These are phyloP conservation scores for Astyanax mexicanus DNA, from an alignment of 2,797 vertebrate genomes.

Conservation along the genomic window DNA sequence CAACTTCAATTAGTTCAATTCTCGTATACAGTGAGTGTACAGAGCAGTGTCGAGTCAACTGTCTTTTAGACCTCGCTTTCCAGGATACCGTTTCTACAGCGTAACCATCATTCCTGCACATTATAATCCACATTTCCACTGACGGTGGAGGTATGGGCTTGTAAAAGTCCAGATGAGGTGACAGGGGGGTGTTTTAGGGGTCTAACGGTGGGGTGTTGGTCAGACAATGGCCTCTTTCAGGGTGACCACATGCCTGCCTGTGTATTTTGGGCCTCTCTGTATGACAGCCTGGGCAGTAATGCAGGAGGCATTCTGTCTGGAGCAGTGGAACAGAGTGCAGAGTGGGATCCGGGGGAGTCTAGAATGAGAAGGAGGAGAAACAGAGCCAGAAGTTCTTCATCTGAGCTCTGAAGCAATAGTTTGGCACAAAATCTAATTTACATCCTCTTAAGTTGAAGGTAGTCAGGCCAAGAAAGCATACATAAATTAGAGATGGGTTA, in stretches of 20 bases:
- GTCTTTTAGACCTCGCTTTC: too few species aligned
- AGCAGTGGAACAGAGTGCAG: conserved; percentile 48
- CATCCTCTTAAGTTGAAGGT: too few species aligned
- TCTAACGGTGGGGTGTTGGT: conserved; percentile 19
- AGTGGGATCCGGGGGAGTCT: not conserved
- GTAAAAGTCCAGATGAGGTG: conserved; percentile 13
- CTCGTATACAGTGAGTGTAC: too few species aligned
- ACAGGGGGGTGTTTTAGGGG: conserved; percentile 14
- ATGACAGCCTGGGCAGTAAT: conserved; percentile 66
- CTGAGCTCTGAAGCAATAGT: too few species aligned
- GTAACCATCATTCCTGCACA: too few species aligned
- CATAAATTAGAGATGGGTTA: too few species aligned
- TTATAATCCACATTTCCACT: not conserved
- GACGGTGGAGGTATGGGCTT: not conserved
- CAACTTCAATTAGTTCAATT: too few species aligned
- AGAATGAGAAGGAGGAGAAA: not conserved
- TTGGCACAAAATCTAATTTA: too few species aligned
- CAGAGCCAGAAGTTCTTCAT: not conserved
- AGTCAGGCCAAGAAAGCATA: not conserved
- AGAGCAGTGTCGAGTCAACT: too few species aligned
- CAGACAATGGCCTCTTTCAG: conserved; percentile 78
- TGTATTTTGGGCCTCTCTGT: conserved; percentile 75
- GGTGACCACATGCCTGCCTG: conserved; percentile 66
- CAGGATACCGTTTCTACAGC: too few species aligned
- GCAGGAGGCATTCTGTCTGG: conserved; percentile 73